Base-by-base conservation (phyloP, 2,797 vertebrate genomes). In the Centropyge bicolor region DNA sequence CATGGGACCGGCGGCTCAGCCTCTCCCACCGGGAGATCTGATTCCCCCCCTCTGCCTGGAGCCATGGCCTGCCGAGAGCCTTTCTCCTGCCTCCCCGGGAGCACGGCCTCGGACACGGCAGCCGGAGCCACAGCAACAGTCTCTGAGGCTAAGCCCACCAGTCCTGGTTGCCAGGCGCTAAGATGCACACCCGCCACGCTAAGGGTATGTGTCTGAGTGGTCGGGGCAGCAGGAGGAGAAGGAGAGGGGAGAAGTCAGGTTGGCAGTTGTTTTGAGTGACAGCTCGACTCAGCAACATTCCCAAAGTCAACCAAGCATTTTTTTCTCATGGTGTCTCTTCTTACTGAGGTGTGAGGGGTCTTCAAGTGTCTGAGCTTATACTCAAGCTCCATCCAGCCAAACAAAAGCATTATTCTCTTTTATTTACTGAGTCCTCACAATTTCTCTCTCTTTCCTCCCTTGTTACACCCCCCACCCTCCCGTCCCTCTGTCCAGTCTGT, bases 21-120 rank as follows among this genome's bases (percentile, higher is more conserved):
- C 97, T 96, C 94, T 96, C 97, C 96, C 94, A 95, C 96, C 95
- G 89, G 96, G 97, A 96, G 94, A 95, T 90, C 96, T 97, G 96
- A 96, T 97, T 97, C 96, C 95, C 95, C 96, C 96, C 96, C 97
- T 97, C 91, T 69, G 97, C 96, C 97, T 98, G 98, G 98, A 99
- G 98, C 98, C 98, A 97, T 94, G 92, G 97, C 98, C 97, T 97
- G 97, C 96, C 92, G 97, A 94, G 98, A 95, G 95, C 96, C 95
- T 98, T 99, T 97, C 97, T 96, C 95, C 92, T 86, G 84, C 95
- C 95, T 95, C 96, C 93, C 88, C 94, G 94, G 97, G 97, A 95
- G 94, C 95, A 94, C 96, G 93, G 96, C 95, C 96, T 96, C 95
- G 95, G 95, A 94, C 97, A 95, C 95, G 94, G 95, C 94, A 94